Conservation (phyloP, 2,797 vertebrate species). For the Dendrocincla fuliginosa region DNA sequence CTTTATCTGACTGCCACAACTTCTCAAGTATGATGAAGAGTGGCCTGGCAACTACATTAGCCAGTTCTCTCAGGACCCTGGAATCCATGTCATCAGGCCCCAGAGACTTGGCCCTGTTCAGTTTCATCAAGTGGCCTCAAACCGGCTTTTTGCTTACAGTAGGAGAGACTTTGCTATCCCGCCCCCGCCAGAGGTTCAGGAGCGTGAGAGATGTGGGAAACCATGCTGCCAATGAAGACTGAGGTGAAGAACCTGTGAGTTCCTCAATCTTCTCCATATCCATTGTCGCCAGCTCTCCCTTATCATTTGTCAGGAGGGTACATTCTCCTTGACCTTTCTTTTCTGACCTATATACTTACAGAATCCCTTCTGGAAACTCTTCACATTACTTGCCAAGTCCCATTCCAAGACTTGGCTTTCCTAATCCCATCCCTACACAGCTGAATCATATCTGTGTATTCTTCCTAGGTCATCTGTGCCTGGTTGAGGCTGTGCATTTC, state of each 20-base stretch:
- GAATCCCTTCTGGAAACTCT: not conserved
- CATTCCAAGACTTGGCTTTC: not conserved
- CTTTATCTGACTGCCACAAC: not conserved
- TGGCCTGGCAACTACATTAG: not conserved
- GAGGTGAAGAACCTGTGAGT: not conserved
- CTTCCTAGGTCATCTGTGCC: not conserved
- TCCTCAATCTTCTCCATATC: not conserved
- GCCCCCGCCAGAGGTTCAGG: not conserved
- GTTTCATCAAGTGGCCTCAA: not conserved
- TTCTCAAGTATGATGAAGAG: not conserved
- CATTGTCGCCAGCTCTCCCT: not conserved
- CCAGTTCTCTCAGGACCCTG: not conserved
- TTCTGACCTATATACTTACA: not conserved
- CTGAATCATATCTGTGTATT: not conserved
- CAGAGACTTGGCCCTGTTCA: not conserved
- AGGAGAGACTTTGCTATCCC: not conserved
- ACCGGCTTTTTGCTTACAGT: not conserved
- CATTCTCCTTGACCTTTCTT: not conserved
- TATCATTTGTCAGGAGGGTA: not conserved
- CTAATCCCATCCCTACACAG: not conserved
- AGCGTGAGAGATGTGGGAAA: not conserved
- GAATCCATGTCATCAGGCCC: not conserved
- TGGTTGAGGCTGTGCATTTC: not conserved
- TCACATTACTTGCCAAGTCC: accelerated
- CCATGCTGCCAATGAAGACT: not conserved